These are phyloP conservation scores for Protophormia terraenovae DNA, from an alignment of 2,888 invertebrate genomes.

Conservation along the genomic window DNA sequence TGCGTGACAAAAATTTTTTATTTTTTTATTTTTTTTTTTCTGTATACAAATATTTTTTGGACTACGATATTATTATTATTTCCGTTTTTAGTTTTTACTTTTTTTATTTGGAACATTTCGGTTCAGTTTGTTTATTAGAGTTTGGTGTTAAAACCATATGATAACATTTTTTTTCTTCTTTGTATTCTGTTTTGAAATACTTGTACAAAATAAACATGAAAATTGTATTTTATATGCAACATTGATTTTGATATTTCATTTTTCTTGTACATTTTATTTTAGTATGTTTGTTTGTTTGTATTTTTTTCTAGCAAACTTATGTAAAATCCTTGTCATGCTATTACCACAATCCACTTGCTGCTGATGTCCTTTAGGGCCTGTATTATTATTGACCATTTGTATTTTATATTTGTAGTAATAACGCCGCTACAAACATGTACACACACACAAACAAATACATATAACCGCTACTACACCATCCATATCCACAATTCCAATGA, in stretches of 20 bases:
- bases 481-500: neutral
- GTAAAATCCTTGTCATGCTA: neutral
- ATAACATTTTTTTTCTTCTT: neutral
- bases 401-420: neutral
- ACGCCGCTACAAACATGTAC: neutral
- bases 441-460: neutral
- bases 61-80: conserved; percentile 15
- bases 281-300: neutral
- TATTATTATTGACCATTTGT: neutral
- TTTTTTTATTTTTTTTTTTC: conserved; percentile 7
- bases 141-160: conserved; percentile 15
- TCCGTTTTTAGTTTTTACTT: neutral
- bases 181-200: neutral
- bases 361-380: neutral
- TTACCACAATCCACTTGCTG: neutral
- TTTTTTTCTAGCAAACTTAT: neutral
- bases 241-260: conserved; percentile 42
- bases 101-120: neutral
- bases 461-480: neutral
- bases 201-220: conserved; percentile 10
- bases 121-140: neutral
- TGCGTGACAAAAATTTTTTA: conserved; percentile 61
- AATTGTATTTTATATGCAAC: conserved; percentile 43
- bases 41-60: neutral
- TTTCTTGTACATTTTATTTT: too few relatives aligned